Conservation (phyloP, 2,797 vertebrate genomes). For the Tragelaphus oryx region DNA sequence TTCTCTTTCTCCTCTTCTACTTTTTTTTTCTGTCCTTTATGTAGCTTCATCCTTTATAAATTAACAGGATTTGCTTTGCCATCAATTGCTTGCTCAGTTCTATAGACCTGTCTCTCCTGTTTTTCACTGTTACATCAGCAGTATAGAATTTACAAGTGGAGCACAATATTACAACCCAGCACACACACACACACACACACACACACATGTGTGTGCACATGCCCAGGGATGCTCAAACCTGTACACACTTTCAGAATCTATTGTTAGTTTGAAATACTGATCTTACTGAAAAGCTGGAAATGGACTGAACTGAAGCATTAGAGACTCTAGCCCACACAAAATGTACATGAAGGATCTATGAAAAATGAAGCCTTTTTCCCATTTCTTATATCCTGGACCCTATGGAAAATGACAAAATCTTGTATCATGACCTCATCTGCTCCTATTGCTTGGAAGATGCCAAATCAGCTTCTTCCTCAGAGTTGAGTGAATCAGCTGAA, state of each 20-base stretch:
- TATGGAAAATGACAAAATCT: constrained; percentile 43
- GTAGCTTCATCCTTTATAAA: constrained; percentile 9
- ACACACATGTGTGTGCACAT: background rate
- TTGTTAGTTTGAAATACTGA: constrained; percentile 60
- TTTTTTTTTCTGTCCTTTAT: background rate
- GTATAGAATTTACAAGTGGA: background rate
- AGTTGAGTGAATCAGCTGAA: background rate
- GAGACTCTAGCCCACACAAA: background rate
- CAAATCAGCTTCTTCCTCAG: background rate
- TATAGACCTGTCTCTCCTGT: background rate
- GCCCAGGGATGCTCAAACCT: background rate
- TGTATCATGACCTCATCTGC: background rate
- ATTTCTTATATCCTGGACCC: background rate
- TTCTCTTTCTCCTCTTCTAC: background rate
- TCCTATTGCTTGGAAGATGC: background rate
- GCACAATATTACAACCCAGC: background rate
- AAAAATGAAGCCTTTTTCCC: constrained; percentile 49
- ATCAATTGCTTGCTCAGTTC: background rate
- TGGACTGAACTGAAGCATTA: constrained; percentile 31
- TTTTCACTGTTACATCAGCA: background rate
- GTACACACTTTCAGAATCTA: constrained; percentile 14
- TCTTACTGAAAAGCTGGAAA: constrained; percentile 41
- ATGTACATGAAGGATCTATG: background rate
- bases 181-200: too few species aligned
- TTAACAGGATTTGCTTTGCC: constrained; percentile 13